Evolutionary conservation across 2,797 vertebrate genomes (phyloP).

Genomic region (Myotis planiceps): DNA sequence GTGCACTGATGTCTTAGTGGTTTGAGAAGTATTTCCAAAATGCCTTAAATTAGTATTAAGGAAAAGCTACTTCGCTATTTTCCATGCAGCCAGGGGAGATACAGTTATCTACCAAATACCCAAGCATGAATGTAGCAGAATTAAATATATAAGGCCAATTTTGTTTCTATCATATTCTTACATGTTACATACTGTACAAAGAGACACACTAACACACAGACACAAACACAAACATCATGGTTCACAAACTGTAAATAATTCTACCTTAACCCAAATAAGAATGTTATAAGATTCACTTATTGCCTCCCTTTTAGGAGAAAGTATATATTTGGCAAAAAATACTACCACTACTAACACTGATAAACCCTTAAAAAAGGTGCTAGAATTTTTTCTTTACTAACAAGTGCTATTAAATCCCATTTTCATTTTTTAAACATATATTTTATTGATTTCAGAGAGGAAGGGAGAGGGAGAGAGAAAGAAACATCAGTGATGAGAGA

Average conservation of each 20-base stretch:
- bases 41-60: background rate
- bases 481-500: too few relatives aligned
- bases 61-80: slow-evolving; percentile 9
- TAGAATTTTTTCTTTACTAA: background rate
- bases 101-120: background rate
- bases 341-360: background rate
- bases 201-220: background rate
- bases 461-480: too few relatives aligned
- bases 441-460: too few relatives aligned
- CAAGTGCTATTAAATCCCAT: background rate
- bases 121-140: background rate
- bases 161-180: background rate
- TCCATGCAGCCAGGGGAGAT: background rate
- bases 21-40: slow-evolving; percentile 17
- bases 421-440: background rate
- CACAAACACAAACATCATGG: background rate
- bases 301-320: background rate
- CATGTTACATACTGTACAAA: background rate
- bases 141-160: background rate
- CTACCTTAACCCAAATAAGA: background rate
- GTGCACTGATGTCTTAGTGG: background rate
- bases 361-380: background rate
- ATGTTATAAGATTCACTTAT: background rate
- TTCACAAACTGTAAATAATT: slow-evolving; percentile 36
- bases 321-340: background rate